These are phyloP conservation scores for Catagonus wagneri DNA, from an alignment of 2,113 vertebrate species.

Conservation along the genomic window DNA sequence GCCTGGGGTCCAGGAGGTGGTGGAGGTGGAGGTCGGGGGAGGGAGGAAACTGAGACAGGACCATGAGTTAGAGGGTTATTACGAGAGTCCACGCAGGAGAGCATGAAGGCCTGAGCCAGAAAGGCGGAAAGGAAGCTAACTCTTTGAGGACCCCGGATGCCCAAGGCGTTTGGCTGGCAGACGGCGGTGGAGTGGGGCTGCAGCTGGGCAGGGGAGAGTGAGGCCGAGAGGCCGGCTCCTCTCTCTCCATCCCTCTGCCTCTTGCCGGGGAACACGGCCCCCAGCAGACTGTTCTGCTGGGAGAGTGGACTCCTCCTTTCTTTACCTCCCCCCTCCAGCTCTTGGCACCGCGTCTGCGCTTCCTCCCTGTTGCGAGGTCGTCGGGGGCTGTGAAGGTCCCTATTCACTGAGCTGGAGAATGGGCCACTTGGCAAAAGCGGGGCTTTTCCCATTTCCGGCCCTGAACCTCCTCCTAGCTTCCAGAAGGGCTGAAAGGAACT, in stretches of 20 bases:
- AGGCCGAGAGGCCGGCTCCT: background rate
- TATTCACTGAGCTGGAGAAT: slow-evolving; percentile 79
- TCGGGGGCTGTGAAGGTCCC: slow-evolving; percentile 69
- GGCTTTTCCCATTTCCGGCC: slow-evolving; percentile 78
- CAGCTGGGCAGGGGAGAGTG: background rate
- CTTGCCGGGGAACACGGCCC: background rate
- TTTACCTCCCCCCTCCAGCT: slow-evolving; percentile 14
- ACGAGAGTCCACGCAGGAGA: background rate
- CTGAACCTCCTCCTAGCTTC: slow-evolving; percentile 62
- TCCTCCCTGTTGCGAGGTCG: slow-evolving; percentile 75
- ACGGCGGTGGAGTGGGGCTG: background rate
- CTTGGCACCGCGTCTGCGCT: slow-evolving; percentile 66
- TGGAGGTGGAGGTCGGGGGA: background rate
- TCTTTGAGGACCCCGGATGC: background rate
- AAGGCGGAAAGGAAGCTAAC: background rate
- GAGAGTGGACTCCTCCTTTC: slow-evolving; percentile 43
- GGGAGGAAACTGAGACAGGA: background rate
- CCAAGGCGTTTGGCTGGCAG: background rate
- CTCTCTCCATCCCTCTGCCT: background rate
- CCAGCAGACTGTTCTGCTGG: background rate
- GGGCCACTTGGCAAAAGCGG: slow-evolving; percentile 73
- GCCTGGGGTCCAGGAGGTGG: background rate
- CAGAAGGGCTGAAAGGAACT: slow-evolving; percentile 73
- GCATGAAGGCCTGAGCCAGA: background rate
- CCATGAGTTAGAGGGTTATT: background rate